Percentiles rank a stretch among this genome's conserved stretches.
Evolutionary conservation across 2,797 vertebrate genomes (phyloP).

Genomic region (Pipistrellus pygmaeus): DNA sequence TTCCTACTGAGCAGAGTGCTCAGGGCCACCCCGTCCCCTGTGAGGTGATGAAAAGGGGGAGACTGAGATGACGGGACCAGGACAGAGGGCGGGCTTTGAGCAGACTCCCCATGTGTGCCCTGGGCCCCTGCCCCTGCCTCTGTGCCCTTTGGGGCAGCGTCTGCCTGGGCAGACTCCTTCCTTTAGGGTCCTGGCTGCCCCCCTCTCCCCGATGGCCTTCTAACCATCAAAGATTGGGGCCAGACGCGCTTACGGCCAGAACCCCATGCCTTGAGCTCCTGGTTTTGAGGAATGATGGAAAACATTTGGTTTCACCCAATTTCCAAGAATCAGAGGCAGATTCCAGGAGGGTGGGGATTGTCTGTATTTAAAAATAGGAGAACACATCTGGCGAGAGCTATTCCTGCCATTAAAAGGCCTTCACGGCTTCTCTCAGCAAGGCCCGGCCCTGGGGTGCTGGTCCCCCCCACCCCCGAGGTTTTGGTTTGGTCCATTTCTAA

Average conservation of each 20-base stretch:
- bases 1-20: neutral
- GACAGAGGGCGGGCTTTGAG: neutral
- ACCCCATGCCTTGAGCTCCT: neutral
- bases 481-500: neutral
- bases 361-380: conserved; percentile 45
- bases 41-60: conserved; percentile 31
- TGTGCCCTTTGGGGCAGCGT: no score
- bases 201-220: neutral
- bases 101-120: neutral
- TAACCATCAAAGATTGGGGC: neutral
- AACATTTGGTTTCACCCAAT: conserved; percentile 50
- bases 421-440: neutral
- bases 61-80: neutral
- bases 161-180: neutral
- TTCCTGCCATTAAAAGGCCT: neutral
- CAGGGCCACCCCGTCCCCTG: neutral
- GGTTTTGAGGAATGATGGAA: conserved; percentile 63
- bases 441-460: neutral
- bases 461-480: neutral
- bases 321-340: conserved; percentile 69
- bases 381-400: conserved; percentile 28
- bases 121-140: neutral
- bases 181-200: neutral
- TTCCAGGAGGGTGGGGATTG: conserved; percentile 30
- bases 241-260: conserved; percentile 22